A percentile compares a stretch with the other conserved stretches of the same genome.
These are phyloP conservation scores for Allolobophora icterica DNA, from an alignment of 2,888 invertebrate species.

Conservation along the genomic window DNA sequence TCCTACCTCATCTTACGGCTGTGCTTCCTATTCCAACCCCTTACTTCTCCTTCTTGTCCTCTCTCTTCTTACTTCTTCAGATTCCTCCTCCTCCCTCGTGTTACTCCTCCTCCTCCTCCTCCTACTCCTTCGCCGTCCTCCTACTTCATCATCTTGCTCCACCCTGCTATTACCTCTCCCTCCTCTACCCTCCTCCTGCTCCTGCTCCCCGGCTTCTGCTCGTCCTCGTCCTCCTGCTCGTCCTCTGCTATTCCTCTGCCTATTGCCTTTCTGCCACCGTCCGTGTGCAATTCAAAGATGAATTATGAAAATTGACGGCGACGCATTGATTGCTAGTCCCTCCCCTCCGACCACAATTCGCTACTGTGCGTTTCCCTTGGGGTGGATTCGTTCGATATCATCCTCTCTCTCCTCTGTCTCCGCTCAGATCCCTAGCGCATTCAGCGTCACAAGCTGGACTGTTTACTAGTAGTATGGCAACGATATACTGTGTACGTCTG, in stretches of 20 bases:
- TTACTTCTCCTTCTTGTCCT: background rate
- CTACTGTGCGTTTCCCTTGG: background rate
- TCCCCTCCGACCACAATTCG: background rate
- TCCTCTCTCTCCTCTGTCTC: background rate
- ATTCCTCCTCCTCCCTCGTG: background rate
- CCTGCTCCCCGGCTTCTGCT: background rate
- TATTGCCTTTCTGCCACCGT: background rate
- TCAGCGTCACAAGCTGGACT: background rate
- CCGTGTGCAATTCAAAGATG: background rate
- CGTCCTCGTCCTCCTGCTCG: background rate
- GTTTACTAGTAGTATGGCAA: constrained; percentile 7
- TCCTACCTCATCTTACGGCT: background rate
- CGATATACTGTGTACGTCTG: background rate
- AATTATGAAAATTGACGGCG: background rate
- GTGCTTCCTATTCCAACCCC: background rate
- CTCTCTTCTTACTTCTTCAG: too few species aligned
- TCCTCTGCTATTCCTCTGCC: background rate
- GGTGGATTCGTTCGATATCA: background rate
- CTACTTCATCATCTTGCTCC: too few species aligned
- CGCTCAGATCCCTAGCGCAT: background rate
- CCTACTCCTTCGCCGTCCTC: too few species aligned
- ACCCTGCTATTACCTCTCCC: too few species aligned
- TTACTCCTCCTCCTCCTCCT: background rate
- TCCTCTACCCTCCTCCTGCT: background rate
- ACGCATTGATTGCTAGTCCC: background rate